Percentiles rank a stretch among this genome's conserved stretches.
Evolutionary conservation across 2,888 invertebrate species (phyloP).

Genomic region (Hydropsyche betteni): DNA sequence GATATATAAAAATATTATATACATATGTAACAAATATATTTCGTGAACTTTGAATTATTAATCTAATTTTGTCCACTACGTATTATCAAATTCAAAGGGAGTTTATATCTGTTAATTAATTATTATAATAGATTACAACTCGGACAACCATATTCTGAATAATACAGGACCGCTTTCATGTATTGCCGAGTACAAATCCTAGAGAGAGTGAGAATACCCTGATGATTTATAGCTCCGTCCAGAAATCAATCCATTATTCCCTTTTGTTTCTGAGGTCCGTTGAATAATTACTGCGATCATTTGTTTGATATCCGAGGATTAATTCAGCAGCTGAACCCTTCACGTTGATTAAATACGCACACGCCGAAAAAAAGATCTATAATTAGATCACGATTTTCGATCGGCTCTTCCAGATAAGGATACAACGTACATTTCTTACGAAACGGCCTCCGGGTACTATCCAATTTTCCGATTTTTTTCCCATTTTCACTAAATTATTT

Average conservation of each 20-base stretch:
- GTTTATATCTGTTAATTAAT: background rate
- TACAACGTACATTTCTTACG: too few relatives aligned
- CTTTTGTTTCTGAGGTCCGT: conserved; percentile 27
- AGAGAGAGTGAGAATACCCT: conserved; percentile 18
- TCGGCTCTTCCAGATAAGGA: too few relatives aligned
- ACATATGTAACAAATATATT: too few relatives aligned
- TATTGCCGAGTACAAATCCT: conserved; percentile 7
- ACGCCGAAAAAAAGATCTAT: too few relatives aligned
- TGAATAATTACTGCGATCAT: conserved; percentile 34
- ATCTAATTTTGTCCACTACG: too few relatives aligned
- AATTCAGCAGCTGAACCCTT: conserved; percentile 1
- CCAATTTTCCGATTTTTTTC: too few relatives aligned
- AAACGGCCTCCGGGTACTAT: too few relatives aligned
- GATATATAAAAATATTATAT: too few relatives aligned
- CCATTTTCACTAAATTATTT: too few relatives aligned
- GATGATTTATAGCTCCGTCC: conserved; percentile 36
- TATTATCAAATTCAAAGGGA: background rate
- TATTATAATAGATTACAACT: conserved; percentile 3
- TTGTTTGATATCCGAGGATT: conserved; percentile 17
- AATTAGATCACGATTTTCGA: too few relatives aligned
- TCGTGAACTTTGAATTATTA: too few relatives aligned
- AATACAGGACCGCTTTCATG: conserved; percentile 4
- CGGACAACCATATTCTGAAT: background rate
- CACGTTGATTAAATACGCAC: too few relatives aligned
- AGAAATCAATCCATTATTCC: conserved; percentile 37